Percentiles rank a stretch among this genome's conserved stretches.
phyloP scores from a whole-genome alignment of 2,797 vertebrate genomes.

The Cuculus canorus region DNA sequence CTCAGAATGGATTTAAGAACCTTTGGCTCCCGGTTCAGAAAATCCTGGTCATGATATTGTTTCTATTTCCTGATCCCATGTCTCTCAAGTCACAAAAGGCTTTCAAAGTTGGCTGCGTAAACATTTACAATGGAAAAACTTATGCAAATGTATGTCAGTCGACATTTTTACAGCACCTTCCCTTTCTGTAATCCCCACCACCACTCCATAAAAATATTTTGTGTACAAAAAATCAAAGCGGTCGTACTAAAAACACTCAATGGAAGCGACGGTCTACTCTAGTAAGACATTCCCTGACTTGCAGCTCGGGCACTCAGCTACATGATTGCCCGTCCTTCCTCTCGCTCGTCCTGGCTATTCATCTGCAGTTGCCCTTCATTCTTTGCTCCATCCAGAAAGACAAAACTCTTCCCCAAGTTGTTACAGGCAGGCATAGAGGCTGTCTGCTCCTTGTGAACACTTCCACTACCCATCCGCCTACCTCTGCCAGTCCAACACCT shows the following conservation, averaged over 20 bases:
- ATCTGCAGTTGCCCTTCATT: neutral
- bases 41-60: conserved; percentile 59
- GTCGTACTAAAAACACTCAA: neutral
- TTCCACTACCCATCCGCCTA: rapidly evolving
- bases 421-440: neutral
- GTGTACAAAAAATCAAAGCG: neutral
- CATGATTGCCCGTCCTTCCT: neutral
- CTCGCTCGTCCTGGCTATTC: neutral
- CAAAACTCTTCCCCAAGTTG: neutral
- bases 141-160: neutral
- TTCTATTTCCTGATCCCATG: conserved; percentile 60
- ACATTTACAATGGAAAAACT: conserved; percentile 56
- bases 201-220: neutral
- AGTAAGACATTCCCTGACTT: neutral
- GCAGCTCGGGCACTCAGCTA: neutral
- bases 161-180: neutral
- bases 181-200: neutral
- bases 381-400: neutral
- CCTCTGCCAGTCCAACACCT: neutral
- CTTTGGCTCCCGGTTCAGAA: conserved; percentile 47
- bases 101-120: conserved; percentile 44
- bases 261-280: neutral
- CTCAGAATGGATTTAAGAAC: conserved; percentile 41
- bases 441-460: neutral
- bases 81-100: conserved; percentile 53